Percentiles rank a stretch among this genome's conserved stretches.
Evolutionary conservation across 2,797 vertebrate species (phyloP).

Genomic region (Karalla daura): DNA sequence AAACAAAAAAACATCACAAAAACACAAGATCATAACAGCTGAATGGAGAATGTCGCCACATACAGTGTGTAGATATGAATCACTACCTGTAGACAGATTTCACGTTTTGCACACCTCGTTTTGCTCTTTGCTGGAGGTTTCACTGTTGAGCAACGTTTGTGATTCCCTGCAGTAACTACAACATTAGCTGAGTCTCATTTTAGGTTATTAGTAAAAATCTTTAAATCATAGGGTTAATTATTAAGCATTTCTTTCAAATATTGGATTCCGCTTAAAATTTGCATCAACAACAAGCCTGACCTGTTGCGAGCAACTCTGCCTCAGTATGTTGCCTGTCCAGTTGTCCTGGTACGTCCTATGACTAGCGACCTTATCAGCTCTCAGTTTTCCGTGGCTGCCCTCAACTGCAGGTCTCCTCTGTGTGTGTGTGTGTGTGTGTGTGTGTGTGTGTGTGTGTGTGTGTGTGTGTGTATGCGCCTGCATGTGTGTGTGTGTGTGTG

Average conservation of each 20-base stretch:
- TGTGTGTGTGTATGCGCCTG: neutral
- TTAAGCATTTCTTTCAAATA: too few species aligned
- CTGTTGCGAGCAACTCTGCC: neutral
- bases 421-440: neutral
- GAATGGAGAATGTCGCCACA: too few species aligned
- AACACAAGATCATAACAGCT: too few species aligned
- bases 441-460: constrained; percentile 7
- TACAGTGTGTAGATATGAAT: neutral
- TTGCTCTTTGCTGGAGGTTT: neutral
- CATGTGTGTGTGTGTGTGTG: too few species aligned
- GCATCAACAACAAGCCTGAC: neutral
- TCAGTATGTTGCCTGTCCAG: neutral
- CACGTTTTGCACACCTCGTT: too few species aligned
- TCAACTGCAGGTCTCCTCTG: constrained; percentile 2
- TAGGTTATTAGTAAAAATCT: too few species aligned
- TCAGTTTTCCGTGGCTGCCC: constrained; percentile 3
- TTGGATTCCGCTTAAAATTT: neutral
- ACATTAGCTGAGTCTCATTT: too few species aligned
- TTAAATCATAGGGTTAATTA: too few species aligned
- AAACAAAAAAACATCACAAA: too few species aligned
- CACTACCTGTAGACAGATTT: too few species aligned
- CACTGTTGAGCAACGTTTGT: too few species aligned
- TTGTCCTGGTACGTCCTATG: neutral
- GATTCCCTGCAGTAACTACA: neutral
- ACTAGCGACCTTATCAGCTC: constrained; percentile 16